phyloP scores from a whole-genome alignment of 1,140 invertebrate species.

The Drosophila sp. region DNA sequence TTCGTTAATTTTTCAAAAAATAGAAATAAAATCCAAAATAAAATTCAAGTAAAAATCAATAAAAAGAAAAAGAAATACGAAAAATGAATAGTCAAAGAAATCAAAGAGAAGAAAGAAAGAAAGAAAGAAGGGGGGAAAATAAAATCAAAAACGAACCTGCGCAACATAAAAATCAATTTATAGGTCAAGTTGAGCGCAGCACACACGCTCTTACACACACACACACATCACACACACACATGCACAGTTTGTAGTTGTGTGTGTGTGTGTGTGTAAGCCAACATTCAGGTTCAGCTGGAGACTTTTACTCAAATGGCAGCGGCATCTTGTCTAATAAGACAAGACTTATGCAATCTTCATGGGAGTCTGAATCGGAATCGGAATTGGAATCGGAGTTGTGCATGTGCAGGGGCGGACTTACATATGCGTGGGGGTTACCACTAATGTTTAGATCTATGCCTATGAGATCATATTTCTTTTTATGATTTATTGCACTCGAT shows the following conservation, averaged over 20 bases:
- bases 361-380: slow-evolving; percentile 27
- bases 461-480: no score
- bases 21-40: slow-evolving; percentile 17
- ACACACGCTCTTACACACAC: slow-evolving; percentile 12
- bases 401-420: neutral
- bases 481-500: no score
- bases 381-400: slow-evolving; percentile 6
- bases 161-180: slow-evolving; percentile 80
- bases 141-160: slow-evolving; percentile 57
- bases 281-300: slow-evolving; percentile 70
- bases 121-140: slow-evolving; percentile 25
- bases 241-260: slow-evolving; percentile 8
- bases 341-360: slow-evolving; percentile 61
- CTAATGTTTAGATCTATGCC: no score
- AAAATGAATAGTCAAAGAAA: slow-evolving; percentile 57
- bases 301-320: slow-evolving; percentile 70
- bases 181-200: slow-evolving; percentile 76
- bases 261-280: slow-evolving; percentile 49
- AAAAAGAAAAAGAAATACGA: slow-evolving; percentile 26
- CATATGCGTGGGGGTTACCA: neutral
- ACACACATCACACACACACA: neutral
- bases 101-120: neutral
- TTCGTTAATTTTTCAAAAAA: slow-evolving; percentile 46
- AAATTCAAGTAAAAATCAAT: slow-evolving; percentile 26
- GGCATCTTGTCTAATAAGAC: slow-evolving; percentile 74